These are phyloP conservation scores for Chironex yamaguchii DNA, from an alignment of 30 jellyfish, hydroid and myxozoan genomes.

Conservation along the genomic window DNA sequence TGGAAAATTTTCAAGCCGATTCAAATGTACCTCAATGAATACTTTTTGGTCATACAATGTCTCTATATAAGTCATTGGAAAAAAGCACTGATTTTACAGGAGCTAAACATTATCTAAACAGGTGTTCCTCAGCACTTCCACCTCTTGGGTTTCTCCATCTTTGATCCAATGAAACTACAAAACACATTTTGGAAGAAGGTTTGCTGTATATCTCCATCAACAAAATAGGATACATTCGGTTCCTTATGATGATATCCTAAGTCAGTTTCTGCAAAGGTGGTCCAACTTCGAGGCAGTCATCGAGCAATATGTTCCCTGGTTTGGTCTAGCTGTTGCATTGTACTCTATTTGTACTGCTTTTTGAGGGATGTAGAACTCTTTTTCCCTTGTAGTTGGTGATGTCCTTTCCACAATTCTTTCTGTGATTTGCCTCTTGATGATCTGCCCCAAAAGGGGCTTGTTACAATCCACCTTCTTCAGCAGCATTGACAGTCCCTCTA, in stretches of 20 bases:
- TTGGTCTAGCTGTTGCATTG: conserved; percentile 74
- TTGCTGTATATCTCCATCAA: conserved; percentile 76
- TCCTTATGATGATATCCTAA: conserved; percentile 57
- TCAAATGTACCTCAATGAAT: too few species aligned
- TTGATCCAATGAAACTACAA: conserved; percentile 61
- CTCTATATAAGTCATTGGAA: too few species aligned
- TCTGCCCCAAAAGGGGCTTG: too few species aligned
- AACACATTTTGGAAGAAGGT: conserved; percentile 72
- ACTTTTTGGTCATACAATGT: too few species aligned
- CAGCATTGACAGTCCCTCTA: conserved; percentile 40
- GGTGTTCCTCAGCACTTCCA: too few species aligned
- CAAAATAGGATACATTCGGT: conserved; percentile 60
- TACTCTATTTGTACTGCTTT: conserved; percentile 76
- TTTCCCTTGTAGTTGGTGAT: conserved; percentile 50
- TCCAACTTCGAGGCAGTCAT: conserved; percentile 75
- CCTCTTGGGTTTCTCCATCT: conserved; percentile 26
- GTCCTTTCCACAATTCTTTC: conserved; percentile 74
- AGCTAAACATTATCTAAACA: too few species aligned
- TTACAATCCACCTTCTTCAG: conserved; percentile 34
- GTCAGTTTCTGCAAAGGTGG: conserved; percentile 65
- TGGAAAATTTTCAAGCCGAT: too few species aligned
- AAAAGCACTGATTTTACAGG: too few species aligned
- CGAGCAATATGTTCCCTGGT: too few species aligned
- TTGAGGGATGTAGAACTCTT: conserved; percentile 70
- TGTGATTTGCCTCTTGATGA: conserved; percentile 50